Base-by-base conservation (phyloP, 2,888 invertebrate species). In the Branchipolynoe longqiensis region DNA sequence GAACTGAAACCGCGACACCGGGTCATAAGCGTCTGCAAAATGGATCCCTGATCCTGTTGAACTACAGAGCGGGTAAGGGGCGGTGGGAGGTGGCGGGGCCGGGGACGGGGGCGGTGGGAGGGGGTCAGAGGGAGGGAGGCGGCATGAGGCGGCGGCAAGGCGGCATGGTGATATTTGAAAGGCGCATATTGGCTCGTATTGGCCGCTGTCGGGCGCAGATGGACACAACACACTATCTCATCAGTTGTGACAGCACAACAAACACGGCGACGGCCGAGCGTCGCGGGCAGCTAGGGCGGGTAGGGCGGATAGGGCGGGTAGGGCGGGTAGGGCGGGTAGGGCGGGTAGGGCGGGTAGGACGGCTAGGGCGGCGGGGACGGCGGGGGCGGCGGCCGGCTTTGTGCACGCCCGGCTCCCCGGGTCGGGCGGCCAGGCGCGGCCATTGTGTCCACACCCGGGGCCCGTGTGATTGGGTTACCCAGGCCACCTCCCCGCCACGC, bases 171-270 rank as follows among this genome's bases (percentile, higher is more conserved):
- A 78, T 78, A 54, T 78, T 78, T 78, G 78, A 78, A 78, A 78
- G 54, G 78, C 78, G 54, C 78, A 78, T 78, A 78, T 78, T 78
- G 78, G 78, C 41, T 78, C 41, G 33, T 78, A 78, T 78, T 78
- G 78, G 78, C 54, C 0, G 48, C 78, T 25, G 54, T 12, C 78
- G 54, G 18, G 78, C 54, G 78, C 78, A 54, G 78, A 78, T 78
- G 78, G 78, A 78, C 78, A 78, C 54, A 78, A 54, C 78, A 78
- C 54, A 78, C 78, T 54, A 54, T 48, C 78, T 78, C 78, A 78
- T 78, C 78, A 78, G 48, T 54, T 48, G 78, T 78, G 78, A 78
- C 78, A 78, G 78, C 78, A 78, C 54, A 48, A 78, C 78, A 78
- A 78, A 78, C 25, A 78, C 48, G n/a, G n/a, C 31, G 1, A 18